Base-by-base conservation (phyloP, 2,113 vertebrate genomes). In the Naja naja region DNA sequence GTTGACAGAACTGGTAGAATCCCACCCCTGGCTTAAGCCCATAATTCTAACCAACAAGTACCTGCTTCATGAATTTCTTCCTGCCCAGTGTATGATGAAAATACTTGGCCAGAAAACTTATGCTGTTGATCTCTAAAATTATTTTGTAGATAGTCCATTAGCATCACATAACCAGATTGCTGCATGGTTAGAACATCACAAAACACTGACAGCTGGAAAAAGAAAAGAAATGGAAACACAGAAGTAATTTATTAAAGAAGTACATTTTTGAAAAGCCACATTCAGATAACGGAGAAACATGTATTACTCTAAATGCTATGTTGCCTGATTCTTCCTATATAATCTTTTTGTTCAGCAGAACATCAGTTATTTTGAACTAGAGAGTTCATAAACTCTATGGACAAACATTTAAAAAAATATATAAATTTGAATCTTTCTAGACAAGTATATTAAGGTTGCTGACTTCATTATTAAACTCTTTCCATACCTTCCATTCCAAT, bases 181-280 rank as follows among this genome's bases (percentile, higher is more conserved):
- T 99, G 98, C 99, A 99, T 99, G n/a, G 99, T 99, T 97, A 99
- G 99, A 96, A 99, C 99, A 94, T 99, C 99, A 96, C 99, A 99
- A 97, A 99, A 99, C 39, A 98, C 97, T 97, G 98, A 97, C 97
- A 99, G 96, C 99, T 99, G 95, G 30, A 97, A 95, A 92, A 95
- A 92, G 0, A 69, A 90, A 93, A 87, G 34, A n/a, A 5, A 45
- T 4, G 1, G 92, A 91, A 58, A 89, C 56, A 88, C 55, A 93
- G 0, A 95, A 91, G 4, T 4, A 81, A 69, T 55, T 89, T 11
- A 0, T 49, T 89, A 0, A 0, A 93, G 58, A 20, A 20, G 92
- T 10, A 5, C 87, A 3, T 91, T 87, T 30, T 69, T 7, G 1
- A 86, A 52, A 94, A 92, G 2, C 1, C 3, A 55, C 22, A 30